phyloP scores from a whole-genome alignment of 2,113 vertebrate genomes.

The Varanus komodoensis region DNA sequence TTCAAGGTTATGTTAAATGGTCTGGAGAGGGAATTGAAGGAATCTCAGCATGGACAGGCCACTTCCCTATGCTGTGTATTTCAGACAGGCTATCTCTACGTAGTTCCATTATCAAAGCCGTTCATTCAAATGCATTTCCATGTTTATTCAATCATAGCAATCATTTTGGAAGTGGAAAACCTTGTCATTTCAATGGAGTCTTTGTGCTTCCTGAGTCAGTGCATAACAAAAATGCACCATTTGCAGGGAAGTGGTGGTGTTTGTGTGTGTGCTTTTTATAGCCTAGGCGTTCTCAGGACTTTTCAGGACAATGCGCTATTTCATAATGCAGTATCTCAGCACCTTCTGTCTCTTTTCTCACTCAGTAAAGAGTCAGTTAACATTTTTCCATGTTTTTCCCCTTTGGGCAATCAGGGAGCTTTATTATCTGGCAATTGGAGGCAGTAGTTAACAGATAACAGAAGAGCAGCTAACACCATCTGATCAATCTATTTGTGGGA shows the following conservation, averaged over 20 bases:
- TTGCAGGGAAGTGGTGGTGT: no score
- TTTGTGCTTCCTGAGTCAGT: not conserved
- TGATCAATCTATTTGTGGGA: not conserved
- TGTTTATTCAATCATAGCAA: not conserved
- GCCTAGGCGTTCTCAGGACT: not conserved
- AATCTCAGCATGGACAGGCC: not conserved
- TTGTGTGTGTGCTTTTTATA: not conserved
- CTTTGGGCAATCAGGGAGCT: not conserved
- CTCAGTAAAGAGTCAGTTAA: not conserved
- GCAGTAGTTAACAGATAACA: not conserved
- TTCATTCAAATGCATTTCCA: not conserved
- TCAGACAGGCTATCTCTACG: not conserved
- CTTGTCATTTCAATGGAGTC: not conserved
- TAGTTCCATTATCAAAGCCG: not conserved
- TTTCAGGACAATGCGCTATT: not conserved
- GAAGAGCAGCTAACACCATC: slow-evolving; percentile 5
- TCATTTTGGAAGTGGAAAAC: not conserved
- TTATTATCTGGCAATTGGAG: not conserved
- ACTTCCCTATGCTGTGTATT: not conserved
- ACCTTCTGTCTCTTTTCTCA: not conserved
- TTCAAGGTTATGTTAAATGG: not conserved
- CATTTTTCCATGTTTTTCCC: not conserved
- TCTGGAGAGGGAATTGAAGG: not conserved
- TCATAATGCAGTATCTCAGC: not conserved
- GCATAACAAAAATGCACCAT: not conserved